phyloP scores from a whole-genome alignment of 2,113 vertebrate species.

The Triplophysa dalaica region DNA sequence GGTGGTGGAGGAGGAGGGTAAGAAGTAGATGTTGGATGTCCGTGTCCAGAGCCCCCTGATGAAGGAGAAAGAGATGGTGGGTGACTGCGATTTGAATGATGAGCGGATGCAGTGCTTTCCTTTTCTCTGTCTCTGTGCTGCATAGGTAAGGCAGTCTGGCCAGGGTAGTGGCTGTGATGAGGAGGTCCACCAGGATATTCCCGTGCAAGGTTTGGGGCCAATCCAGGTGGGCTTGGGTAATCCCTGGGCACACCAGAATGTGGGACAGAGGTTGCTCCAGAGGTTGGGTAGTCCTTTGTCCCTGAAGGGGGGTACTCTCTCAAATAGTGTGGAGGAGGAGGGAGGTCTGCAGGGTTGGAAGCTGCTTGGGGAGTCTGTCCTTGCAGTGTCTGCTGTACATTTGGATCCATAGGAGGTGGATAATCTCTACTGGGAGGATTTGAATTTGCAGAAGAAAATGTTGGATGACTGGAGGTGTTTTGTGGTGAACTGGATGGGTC shows the following conservation, averaged over 20 bases:
- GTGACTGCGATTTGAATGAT: constrained; percentile 73
- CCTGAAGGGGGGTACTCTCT: constrained; percentile 70
- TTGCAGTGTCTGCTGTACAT: constrained; percentile 60
- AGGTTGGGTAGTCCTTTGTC: constrained; percentile 44
- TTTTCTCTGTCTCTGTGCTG: constrained; percentile 59
- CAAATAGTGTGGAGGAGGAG: constrained; percentile 66
- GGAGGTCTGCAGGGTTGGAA: constrained; percentile 65
- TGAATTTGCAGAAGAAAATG: constrained; percentile 64
- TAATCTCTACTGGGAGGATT: constrained; percentile 72
- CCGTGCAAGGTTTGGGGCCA: constrained; percentile 68
- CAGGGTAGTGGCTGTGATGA: constrained; percentile 68
- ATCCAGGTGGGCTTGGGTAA: constrained; percentile 73
- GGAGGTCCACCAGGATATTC: constrained; percentile 70
- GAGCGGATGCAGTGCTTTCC: constrained; percentile 61
- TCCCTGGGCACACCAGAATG: constrained; percentile 63
- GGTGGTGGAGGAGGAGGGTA: constrained; percentile 67
- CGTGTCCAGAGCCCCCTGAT: constrained; percentile 65
- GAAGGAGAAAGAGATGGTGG: constrained; percentile 74
- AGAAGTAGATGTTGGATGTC: constrained; percentile 62
- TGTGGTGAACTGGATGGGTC: constrained; percentile 73
- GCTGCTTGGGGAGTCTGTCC: constrained; percentile 54
- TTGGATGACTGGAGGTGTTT: constrained; percentile 66
- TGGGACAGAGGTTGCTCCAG: constrained; percentile 59
- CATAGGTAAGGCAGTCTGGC: constrained; percentile 47
- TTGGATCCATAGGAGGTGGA: constrained; percentile 65